Evolutionary conservation across 37 sponge, comb jelly and placozoan species (phyloP), one percentile per base, ranked within the genome.

Genomic region (Geodia barretti): DNA sequence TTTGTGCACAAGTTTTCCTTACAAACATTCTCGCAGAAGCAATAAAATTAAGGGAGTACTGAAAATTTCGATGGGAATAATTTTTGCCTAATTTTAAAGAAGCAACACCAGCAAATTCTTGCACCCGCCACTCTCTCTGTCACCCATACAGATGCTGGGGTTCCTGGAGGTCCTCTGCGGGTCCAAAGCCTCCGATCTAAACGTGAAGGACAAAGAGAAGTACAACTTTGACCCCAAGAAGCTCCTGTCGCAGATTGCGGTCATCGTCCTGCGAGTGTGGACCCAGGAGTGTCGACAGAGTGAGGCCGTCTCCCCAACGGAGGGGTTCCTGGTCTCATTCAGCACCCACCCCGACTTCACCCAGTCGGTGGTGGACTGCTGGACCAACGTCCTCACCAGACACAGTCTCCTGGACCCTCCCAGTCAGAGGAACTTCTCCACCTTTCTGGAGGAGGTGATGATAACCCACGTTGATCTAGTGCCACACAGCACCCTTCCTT

Each of bases 91-190:
- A n/a, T n/a, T n/a, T n/a, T n/a, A n/a, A n/a, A n/a, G n/a, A n/a
- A n/a, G n/a, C n/a, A n/a, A n/a, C n/a, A n/a, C n/a, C n/a, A n/a
- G n/a, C n/a, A n/a, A n/a, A n/a, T n/a, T n/a, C n/a, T n/a, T n/a
- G n/a, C n/a, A n/a, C n/a, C n/a, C n/a, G n/a, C n/a, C n/a, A n/a
- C n/a, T n/a, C n/a, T n/a, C n/a, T n/a, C 54, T 14, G n/a, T 24
- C 41, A 7, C 25, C 8, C 30, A 0, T 34, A 11, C 75, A 94
- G 94, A 84, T 94, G 70, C 39, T 82, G 43, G 91, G 90, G 73
- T 92, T 95, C 58, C 75, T 95, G 8, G 90, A 92, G 21, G 47
- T 78, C 19, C 90, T 95, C 21, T 95, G 96, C 83, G 96, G 96
- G 4, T 62, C 90, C 0, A 83, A 73, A 37, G 83, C 87, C 38